phyloP scores from a whole-genome alignment of 2,797 vertebrate genomes.

The Mormyrus hasselquistii region DNA sequence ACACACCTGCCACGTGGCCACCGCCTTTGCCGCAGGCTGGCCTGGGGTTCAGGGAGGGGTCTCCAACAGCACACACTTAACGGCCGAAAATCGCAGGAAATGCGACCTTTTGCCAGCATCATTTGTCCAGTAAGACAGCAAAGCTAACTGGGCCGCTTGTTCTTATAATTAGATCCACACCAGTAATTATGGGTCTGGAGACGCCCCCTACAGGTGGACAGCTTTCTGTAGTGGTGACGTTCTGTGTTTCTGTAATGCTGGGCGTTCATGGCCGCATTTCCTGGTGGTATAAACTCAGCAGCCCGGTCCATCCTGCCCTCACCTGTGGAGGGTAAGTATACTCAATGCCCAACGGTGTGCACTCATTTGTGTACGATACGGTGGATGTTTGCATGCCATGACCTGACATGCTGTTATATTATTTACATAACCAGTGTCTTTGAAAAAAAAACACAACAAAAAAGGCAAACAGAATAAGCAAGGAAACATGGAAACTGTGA shows the following conservation, averaged over 20 bases:
- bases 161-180: slow-evolving; percentile 13
- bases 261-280: not conserved
- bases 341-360: not conserved
- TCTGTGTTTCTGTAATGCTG: too few species aligned
- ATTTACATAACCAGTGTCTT: not conserved
- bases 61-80: not conserved
- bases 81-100: not conserved
- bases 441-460: not conserved
- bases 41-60: not conserved
- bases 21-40: not conserved
- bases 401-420: not conserved
- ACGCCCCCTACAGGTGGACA: not conserved
- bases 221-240: not conserved
- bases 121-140: not conserved
- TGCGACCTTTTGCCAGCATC: not conserved
- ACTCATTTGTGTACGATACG: not conserved
- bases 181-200: slow-evolving; percentile 3
- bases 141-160: not conserved
- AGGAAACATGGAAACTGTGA: not conserved
- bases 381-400: not conserved
- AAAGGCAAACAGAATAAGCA: not conserved
- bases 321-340: not conserved
- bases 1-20: not conserved
- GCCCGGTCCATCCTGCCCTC: not conserved
- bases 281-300: not conserved